A percentile compares a stretch with the other conserved stretches of the same genome.
phyloP scores from a whole-genome alignment of 2,888 invertebrate species.

The Perithous albicinctus region DNA sequence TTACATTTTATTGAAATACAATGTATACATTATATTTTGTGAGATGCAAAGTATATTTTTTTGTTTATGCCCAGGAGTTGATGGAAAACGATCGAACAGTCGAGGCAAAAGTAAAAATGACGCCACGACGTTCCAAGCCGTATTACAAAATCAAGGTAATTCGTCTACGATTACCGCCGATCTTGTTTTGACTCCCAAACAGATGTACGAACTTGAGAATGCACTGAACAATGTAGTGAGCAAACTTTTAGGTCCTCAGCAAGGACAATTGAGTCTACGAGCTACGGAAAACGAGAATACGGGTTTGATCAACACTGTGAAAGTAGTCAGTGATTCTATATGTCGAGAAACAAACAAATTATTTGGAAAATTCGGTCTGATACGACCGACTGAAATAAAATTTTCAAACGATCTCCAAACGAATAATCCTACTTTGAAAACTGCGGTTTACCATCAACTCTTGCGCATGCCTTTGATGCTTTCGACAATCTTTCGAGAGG shows the following conservation, averaged over 20 bases:
- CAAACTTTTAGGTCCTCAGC: conserved; percentile 39
- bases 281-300: not conserved
- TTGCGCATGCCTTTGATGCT: conserved; percentile 53
- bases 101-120: conserved; percentile 18
- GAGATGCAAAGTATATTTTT: not conserved
- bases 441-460: conserved; percentile 51
- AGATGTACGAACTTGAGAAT: conserved; percentile 11
- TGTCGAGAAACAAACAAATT: conserved; percentile 29
- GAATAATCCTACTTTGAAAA: not conserved
- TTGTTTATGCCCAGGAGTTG: conserved; percentile 33
- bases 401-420: not conserved
- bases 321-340: conserved; percentile 42
- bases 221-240: conserved; percentile 24
- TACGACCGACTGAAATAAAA: not conserved
- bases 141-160: not conserved
- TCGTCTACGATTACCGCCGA: not conserved
- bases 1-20: too few species aligned
- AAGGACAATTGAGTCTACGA: conserved; percentile 33
- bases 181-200: not conserved
- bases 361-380: conserved; percentile 22
- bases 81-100: conserved; percentile 12
- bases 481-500: conserved; percentile 2
- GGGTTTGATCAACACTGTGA: conserved; percentile 2
- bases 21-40: too few species aligned
- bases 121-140: not conserved